Conservation (phyloP, 2,888 invertebrate genomes). For the Ariolimax columbianus region DNA sequence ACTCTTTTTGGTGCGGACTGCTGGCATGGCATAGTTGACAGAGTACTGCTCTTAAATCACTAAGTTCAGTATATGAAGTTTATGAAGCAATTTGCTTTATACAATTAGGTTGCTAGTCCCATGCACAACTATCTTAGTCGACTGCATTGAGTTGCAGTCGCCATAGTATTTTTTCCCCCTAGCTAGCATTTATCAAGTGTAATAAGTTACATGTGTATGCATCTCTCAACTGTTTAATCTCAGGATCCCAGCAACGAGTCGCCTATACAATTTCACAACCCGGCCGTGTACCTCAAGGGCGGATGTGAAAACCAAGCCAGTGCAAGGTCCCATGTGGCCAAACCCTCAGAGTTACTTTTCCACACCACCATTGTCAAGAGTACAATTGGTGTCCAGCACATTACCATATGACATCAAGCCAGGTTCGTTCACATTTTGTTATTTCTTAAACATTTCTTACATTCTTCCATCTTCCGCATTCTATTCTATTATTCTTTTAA, state of each 20-base stretch:
- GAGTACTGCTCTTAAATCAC: no score
- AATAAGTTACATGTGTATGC: not conserved
- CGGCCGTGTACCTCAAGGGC: constrained; percentile 20
- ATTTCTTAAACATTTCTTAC: not conserved
- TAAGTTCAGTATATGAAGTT: no score
- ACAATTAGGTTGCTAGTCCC: no score
- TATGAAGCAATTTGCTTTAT: no score
- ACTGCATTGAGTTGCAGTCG: no score
- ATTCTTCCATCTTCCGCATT: not conserved
- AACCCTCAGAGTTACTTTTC: not conserved
- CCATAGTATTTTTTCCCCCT: not conserved
- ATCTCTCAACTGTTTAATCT: not conserved
- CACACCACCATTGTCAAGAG: not conserved
- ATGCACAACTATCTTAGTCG: no score
- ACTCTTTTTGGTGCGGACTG: no score
- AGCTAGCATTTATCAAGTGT: not conserved
- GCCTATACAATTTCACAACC: constrained; percentile 16
- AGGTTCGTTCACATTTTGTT: not conserved
- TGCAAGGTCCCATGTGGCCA: constrained; percentile 10
- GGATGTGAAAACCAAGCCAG: not conserved
- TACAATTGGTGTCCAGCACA: not conserved
- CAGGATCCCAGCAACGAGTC: constrained; percentile 26
- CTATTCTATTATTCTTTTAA: no score
- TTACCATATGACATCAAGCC: not conserved
- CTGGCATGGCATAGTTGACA: no score